These are phyloP conservation scores for Labeo catla DNA, from an alignment of 2,113 vertebrate species.

Conservation along the genomic window DNA sequence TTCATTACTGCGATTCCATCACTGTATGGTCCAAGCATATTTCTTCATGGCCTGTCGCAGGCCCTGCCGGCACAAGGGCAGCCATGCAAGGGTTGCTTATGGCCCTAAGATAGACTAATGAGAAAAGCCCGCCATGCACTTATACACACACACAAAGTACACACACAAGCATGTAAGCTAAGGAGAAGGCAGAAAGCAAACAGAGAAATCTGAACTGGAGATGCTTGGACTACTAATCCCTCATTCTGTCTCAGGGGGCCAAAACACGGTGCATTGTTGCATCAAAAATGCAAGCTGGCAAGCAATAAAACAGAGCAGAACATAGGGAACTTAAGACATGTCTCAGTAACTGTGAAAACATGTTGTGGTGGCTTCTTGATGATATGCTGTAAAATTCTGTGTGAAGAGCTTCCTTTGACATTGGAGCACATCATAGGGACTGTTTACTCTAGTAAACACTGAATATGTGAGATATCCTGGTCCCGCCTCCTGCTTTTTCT, in stretches of 20 bases:
- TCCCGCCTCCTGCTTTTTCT: neutral
- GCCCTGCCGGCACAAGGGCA: constrained; percentile 56
- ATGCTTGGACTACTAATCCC: neutral
- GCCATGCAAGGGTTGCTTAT: constrained; percentile 54
- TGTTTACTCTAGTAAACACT: neutral
- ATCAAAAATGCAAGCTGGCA: neutral
- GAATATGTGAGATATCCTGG: neutral
- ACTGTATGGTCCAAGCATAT: constrained; percentile 68
- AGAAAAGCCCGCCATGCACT: constrained; percentile 58
- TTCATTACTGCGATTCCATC: constrained; percentile 74
- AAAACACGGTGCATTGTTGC: neutral
- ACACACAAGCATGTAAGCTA: neutral
- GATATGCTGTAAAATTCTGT: neutral
- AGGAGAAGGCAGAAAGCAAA: neutral
- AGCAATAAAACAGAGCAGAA: neutral
- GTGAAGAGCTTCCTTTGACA: neutral
- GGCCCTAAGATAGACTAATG: constrained; percentile 66
- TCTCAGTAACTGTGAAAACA: neutral
- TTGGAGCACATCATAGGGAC: no score
- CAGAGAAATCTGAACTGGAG: neutral
- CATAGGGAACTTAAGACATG: neutral
- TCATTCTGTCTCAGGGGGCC: neutral
- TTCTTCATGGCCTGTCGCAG: constrained; percentile 51
- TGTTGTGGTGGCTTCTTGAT: neutral
- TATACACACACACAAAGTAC: neutral